These are phyloP conservation scores for Boleophthalmus pectinirostris DNA, from an alignment of 2,113 vertebrate genomes.

Conservation along the genomic window DNA sequence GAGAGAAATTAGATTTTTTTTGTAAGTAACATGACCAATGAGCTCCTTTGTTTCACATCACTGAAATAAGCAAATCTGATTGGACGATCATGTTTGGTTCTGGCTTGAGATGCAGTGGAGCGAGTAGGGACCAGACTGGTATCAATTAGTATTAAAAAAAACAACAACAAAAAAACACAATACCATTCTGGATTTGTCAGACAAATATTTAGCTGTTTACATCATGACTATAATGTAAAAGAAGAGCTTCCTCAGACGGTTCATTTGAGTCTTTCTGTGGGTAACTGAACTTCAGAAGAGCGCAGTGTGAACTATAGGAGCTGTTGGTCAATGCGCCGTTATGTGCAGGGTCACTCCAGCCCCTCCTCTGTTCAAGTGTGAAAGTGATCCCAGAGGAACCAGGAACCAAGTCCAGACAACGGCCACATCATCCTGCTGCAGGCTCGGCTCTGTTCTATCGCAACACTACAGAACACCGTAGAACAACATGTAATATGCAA, in stretches of 20 bases:
- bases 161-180: too few species aligned
- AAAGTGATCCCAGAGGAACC: constrained; percentile 71
- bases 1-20: too few species aligned
- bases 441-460: constrained; percentile 22
- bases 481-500: too few species aligned
- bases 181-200: too few species aligned
- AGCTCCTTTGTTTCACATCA: too few species aligned
- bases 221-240: background rate
- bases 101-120: too few species aligned
- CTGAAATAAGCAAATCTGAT: too few species aligned
- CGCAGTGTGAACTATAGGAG: constrained; percentile 53
- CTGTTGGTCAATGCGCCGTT: constrained; percentile 73
- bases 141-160: too few species aligned
- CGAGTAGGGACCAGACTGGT: too few species aligned
- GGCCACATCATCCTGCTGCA: constrained; percentile 25
- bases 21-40: too few species aligned
- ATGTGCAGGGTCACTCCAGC: constrained; percentile 62
- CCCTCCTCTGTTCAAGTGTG: constrained; percentile 70
- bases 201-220: background rate
- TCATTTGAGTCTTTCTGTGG: constrained; percentile 37
- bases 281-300: constrained; percentile 54
- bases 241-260: background rate
- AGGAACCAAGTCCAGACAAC: constrained; percentile 43
- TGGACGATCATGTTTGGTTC: too few species aligned
- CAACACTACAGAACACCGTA: constrained; percentile 18